Conservation (phyloP, 2,113 vertebrate species). For the Salvator merianae region DNA sequence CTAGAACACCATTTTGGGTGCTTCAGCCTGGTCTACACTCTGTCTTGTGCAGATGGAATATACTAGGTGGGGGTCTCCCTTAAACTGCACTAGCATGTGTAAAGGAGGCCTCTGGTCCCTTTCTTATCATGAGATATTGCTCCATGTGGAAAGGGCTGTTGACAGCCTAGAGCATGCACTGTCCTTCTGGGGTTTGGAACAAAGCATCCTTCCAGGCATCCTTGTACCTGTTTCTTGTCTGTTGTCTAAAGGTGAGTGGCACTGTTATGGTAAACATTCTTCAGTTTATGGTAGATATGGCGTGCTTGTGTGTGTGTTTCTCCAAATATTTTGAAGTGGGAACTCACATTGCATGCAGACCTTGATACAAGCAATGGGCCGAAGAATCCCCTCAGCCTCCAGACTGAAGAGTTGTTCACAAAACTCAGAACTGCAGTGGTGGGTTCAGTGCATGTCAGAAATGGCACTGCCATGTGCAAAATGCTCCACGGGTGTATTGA, state of each 20-base stretch:
- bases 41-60: too few relatives aligned
- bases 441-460: too few relatives aligned
- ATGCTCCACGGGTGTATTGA: neutral
- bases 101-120: too few relatives aligned
- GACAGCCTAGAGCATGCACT: too few relatives aligned
- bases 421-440: neutral
- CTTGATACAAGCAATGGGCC: rapidly evolving
- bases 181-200: constrained; percentile 14
- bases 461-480: neutral
- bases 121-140: too few relatives aligned
- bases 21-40: too few relatives aligned
- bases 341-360: constrained; percentile 5
- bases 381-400: neutral
- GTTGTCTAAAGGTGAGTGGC: constrained; percentile 47
- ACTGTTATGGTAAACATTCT: constrained; percentile 52
- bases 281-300: constrained; percentile 41
- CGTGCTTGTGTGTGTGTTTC: constrained; percentile 28
- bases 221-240: constrained; percentile 56
- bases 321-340: constrained; percentile 29
- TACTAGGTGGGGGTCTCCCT: too few relatives aligned
- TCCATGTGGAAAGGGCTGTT: too few relatives aligned
- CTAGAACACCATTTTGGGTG: too few relatives aligned
- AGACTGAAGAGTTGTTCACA: neutral
- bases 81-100: too few relatives aligned
- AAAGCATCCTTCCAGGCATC: constrained; percentile 44